Percentiles rank a stretch among this genome's conserved stretches.
These are phyloP conservation scores for Emys orbicularis DNA, from an alignment of 2,797 vertebrate genomes.

Conservation along the genomic window DNA sequence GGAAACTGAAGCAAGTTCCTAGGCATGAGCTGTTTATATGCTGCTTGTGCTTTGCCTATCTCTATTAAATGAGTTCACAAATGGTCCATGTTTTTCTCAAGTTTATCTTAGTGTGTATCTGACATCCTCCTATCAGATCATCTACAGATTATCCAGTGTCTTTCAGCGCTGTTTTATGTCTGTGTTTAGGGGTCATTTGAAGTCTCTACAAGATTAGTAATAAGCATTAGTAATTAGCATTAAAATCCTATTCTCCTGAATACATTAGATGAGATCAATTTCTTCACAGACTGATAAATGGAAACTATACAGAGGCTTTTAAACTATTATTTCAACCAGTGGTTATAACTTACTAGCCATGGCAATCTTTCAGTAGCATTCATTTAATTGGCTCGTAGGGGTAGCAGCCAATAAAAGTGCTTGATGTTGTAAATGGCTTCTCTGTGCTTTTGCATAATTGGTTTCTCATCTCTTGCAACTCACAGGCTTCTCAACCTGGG, in stretches of 20 bases:
- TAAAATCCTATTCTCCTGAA: conserved; percentile 8
- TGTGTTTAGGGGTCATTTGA: not conserved
- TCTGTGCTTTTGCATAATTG: conserved; percentile 32
- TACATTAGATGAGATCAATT: conserved; percentile 29
- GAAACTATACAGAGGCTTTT: not conserved
- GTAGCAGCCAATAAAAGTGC: not conserved
- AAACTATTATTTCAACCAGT: conserved; percentile 29
- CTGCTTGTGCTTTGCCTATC: not conserved
- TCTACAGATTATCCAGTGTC: not conserved
- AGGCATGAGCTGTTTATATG: not conserved
- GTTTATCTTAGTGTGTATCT: not conserved
- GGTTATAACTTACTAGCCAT: conserved; percentile 30
- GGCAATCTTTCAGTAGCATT: conserved; percentile 20
- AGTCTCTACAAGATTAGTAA: not conserved
- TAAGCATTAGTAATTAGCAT: not conserved
- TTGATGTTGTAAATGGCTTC: conserved; percentile 26
- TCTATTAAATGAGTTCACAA: not conserved
- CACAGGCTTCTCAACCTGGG: conserved; percentile 10
- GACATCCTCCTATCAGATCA: not conserved
- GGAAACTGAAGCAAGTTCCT: not conserved
- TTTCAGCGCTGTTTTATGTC: not conserved
- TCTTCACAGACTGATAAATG: not conserved
- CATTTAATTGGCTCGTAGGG: conserved; percentile 26
- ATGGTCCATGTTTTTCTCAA: not conserved
- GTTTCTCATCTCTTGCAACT: conserved; percentile 27